Evolutionary conservation across 2,113 vertebrate species (phyloP).

Genomic region (Ahaetulla prasina): DNA sequence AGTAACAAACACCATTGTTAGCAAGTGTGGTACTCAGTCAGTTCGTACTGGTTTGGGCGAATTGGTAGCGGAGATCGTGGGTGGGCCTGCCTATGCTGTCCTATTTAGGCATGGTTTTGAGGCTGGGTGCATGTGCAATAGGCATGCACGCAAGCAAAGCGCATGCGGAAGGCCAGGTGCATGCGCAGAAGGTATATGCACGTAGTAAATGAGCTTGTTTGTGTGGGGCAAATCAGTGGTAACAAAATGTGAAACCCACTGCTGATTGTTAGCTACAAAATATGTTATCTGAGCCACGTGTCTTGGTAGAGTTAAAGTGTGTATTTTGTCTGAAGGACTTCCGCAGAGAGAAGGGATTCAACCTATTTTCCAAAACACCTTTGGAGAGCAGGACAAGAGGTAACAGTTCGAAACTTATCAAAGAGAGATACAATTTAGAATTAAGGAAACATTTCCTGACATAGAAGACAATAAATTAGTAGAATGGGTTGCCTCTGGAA

Average conservation of each 20-base stretch:
- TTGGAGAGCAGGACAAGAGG: neutral
- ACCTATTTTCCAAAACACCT: neutral
- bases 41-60: no score
- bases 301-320: neutral
- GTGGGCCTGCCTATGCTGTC: no score
- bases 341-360: neutral
- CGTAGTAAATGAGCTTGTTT: no score
- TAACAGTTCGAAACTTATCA: neutral
- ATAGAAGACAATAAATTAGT: neutral
- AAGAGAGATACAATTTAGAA: neutral
- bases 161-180: no score
- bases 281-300: neutral
- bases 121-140: no score
- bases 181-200: no score
- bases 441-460: neutral
- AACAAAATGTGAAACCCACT: no score
- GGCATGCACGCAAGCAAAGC: no score
- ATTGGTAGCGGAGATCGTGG: no score
- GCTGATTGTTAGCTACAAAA: neutral
- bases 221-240: no score
- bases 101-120: no score
- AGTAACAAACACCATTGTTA: neutral
- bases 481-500: neutral
- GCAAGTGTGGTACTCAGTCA: no score
- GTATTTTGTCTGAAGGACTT: neutral